These are phyloP conservation scores for Cremastinae sp. DNA, from an alignment of 2,888 invertebrate genomes.

Conservation along the genomic window DNA sequence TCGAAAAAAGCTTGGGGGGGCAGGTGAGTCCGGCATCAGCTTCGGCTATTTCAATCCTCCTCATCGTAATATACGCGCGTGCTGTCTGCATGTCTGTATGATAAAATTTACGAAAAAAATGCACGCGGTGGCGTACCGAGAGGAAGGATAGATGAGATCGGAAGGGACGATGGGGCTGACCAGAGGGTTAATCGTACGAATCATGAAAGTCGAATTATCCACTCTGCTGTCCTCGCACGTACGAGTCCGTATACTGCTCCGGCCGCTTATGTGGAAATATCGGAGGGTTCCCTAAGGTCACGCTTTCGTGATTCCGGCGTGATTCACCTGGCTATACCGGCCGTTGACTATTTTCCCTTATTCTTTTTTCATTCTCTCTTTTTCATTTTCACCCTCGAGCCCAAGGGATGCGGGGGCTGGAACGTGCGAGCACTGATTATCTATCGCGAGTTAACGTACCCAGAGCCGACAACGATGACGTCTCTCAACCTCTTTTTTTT, in stretches of 20 bases:
- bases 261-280: slow-evolving; percentile 47
- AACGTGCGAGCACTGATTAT: slow-evolving; percentile 62
- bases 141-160: slow-evolving; percentile 50
- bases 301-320: slow-evolving; percentile 78
- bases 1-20: slow-evolving; percentile 57
- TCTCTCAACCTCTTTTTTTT: not conserved
- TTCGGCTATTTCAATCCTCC: slow-evolving; percentile 22
- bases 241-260: slow-evolving; percentile 49
- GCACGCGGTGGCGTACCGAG: not conserved
- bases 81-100: not conserved
- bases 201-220: slow-evolving; percentile 71
- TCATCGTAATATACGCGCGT: not conserved
- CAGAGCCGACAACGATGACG: not conserved
- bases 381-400: slow-evolving; percentile 59
- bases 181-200: slow-evolving; percentile 74
- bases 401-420: slow-evolving; percentile 52
- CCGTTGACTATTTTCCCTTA: slow-evolving; percentile 72
- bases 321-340: slow-evolving; percentile 79
- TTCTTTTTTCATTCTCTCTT: slow-evolving; percentile 46
- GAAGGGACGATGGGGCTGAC: slow-evolving; percentile 67
- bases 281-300: slow-evolving; percentile 70
- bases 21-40: slow-evolving; percentile 68
- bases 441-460: slow-evolving; percentile 51
- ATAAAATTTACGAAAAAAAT: not conserved
- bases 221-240: slow-evolving; percentile 55